Evolutionary conservation across 2,888 invertebrate genomes (phyloP).

Genomic region (Philonicus albiceps): DNA sequence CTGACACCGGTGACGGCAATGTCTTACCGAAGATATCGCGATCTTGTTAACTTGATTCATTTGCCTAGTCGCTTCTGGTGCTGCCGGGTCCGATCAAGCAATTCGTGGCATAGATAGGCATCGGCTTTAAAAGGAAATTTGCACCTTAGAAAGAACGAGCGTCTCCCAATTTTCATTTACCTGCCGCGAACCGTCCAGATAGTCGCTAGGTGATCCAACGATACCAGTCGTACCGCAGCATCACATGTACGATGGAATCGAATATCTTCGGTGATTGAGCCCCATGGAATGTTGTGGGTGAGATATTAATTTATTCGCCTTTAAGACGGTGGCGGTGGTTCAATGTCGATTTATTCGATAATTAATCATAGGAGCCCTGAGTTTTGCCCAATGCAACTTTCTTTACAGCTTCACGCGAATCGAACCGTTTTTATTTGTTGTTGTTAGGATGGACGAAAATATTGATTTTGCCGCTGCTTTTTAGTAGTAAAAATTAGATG

Average conservation of each 20-base stretch:
- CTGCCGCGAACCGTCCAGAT: not conserved
- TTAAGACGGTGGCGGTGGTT: not conserved
- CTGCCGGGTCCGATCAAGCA: constrained; percentile 1
- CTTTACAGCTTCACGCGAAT: not conserved
- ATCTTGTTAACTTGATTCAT: constrained; percentile 24
- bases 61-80: not conserved
- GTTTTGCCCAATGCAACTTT: not conserved
- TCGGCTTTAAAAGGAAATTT: constrained; percentile 24
- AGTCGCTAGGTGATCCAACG: not conserved
- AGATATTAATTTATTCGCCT: constrained; percentile 32
- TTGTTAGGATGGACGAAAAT: not conserved
- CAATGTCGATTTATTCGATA: not conserved
- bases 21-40: not conserved
- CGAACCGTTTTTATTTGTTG: not conserved
- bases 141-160: constrained; percentile 6
- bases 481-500: not conserved
- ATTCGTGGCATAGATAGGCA: constrained; percentile 22
- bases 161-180: constrained; percentile 21
- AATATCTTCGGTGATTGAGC: not conserved
- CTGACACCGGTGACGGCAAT: not conserved
- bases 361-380: constrained; percentile 7
- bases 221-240: not conserved
- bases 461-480: not conserved
- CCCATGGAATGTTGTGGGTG: constrained; percentile 18
- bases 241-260: not conserved